Conservation (phyloP, 2,113 vertebrate genomes). For the Pygoscelis adeliae region DNA sequence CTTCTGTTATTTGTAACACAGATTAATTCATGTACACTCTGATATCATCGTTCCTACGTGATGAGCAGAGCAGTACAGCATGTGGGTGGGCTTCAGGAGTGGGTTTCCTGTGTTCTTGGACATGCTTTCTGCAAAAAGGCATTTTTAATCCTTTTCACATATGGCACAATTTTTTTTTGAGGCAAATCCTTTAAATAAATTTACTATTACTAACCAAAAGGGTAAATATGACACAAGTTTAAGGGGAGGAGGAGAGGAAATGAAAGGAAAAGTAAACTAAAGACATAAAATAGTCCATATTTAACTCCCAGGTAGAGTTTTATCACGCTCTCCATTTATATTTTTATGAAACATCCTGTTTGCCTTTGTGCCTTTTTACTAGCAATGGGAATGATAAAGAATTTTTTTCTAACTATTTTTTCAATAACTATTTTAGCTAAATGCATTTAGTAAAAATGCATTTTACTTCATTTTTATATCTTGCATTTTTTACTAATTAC, state of each 20-base stretch:
- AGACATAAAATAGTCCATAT: not conserved
- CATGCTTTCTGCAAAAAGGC: not conserved
- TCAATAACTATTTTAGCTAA: not conserved
- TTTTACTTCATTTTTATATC: not conserved
- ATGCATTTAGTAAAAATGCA: not conserved
- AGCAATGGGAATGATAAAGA: not conserved
- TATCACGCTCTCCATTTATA: not conserved
- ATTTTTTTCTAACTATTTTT: not conserved
- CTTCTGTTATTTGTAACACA: not conserved
- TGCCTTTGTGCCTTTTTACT: not conserved
- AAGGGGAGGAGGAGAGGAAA: not conserved
- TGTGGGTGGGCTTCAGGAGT: not conserved
- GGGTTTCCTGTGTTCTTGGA: not conserved
- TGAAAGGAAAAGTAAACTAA: not conserved
- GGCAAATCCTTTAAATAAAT: not conserved
- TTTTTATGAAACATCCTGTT: not conserved
- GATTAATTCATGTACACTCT: fast-evolving
- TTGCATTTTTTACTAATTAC: not conserved
- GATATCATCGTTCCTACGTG: fast-evolving
- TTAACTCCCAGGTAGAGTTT: not conserved
- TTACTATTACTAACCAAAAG: not conserved
- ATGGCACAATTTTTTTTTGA: not conserved
- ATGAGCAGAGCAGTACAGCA: not conserved
- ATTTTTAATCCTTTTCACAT: not conserved
- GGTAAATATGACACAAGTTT: not conserved